Percentiles rank a stretch among this genome's conserved stretches.
Conservation (phyloP, 2,888 invertebrate genomes). For the Diabrotica balteata region DNA sequence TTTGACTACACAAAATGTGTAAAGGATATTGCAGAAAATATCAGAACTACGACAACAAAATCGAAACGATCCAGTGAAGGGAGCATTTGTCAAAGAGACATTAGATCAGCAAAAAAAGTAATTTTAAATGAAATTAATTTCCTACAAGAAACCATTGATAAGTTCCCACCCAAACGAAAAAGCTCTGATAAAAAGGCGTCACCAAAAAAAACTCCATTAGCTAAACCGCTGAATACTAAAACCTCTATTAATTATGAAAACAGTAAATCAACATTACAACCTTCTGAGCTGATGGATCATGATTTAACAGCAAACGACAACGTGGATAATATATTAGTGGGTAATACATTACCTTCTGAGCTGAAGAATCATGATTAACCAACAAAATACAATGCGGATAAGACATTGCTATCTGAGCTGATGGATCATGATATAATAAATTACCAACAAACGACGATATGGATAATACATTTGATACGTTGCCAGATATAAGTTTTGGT, state of each 20-base stretch:
- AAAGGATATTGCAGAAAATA: slow-evolving; percentile 9
- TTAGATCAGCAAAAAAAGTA: slow-evolving; percentile 15
- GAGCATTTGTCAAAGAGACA: not conserved
- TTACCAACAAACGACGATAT: no score
- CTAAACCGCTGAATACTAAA: not conserved
- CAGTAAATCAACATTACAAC: no score
- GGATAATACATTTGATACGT: no score
- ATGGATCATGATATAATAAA: no score
- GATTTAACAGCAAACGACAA: not conserved
- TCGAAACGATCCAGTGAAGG: slow-evolving; percentile 1
- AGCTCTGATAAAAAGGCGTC: not conserved
- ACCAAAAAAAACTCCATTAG: not conserved
- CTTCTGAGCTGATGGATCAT: not conserved
- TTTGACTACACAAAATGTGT: slow-evolving; percentile 19
- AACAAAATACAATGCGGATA: no score
- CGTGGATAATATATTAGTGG: no score
- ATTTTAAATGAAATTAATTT: slow-evolving; percentile 13
- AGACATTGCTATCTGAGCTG: no score
- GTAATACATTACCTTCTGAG: no score
- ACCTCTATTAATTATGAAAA: not conserved
- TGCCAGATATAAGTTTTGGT: no score
- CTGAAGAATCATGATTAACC: no score
- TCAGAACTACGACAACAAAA: slow-evolving; percentile 2
- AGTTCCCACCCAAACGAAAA: not conserved
- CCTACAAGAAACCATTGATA: not conserved